Evolutionary conservation across 2,888 invertebrate species (phyloP).

Genomic region (Crocallis elinguaria): DNA sequence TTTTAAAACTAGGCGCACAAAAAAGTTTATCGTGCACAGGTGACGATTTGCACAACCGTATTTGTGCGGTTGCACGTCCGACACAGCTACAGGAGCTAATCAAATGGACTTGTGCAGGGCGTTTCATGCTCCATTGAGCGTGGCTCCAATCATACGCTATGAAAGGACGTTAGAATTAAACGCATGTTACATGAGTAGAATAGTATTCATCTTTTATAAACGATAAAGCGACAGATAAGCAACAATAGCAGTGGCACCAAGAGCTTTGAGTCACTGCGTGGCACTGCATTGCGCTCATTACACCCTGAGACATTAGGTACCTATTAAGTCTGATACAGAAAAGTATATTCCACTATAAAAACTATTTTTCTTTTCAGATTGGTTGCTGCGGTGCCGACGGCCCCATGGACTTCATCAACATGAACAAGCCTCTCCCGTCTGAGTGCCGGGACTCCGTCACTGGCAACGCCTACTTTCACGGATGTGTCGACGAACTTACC

Average conservation of each 20-base stretch:
- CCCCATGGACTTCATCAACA: slow-evolving; percentile 91
- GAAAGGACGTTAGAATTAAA: not conserved
- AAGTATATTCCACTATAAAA: too few relatives aligned
- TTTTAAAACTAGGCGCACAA: not conserved
- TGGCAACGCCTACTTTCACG: slow-evolving; percentile 94
- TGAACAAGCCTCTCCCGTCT: slow-evolving; percentile 91
- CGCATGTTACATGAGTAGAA: not conserved
- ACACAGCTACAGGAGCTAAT: slow-evolving; percentile 40
- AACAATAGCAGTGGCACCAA: too few relatives aligned
- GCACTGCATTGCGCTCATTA: not conserved
- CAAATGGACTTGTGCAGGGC: slow-evolving; percentile 49
- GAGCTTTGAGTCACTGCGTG: too few relatives aligned
- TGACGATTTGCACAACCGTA: not conserved
- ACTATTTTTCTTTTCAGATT: slow-evolving; percentile 79
- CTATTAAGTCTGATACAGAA: too few relatives aligned
- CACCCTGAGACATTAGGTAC: not conserved
- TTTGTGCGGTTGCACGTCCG: not conserved
- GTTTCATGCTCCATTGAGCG: slow-evolving; percentile 45
- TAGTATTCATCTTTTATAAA: not conserved
- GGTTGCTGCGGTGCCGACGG: slow-evolving; percentile 96
- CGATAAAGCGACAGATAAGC: too few relatives aligned
- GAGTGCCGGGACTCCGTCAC: slow-evolving; percentile 95
- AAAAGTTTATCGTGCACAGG: too few relatives aligned
- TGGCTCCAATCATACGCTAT: slow-evolving; percentile 47
- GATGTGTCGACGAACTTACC: slow-evolving; percentile 94